Conservation (phyloP, 2,888 invertebrate genomes). For the Andrena praecox region DNA sequence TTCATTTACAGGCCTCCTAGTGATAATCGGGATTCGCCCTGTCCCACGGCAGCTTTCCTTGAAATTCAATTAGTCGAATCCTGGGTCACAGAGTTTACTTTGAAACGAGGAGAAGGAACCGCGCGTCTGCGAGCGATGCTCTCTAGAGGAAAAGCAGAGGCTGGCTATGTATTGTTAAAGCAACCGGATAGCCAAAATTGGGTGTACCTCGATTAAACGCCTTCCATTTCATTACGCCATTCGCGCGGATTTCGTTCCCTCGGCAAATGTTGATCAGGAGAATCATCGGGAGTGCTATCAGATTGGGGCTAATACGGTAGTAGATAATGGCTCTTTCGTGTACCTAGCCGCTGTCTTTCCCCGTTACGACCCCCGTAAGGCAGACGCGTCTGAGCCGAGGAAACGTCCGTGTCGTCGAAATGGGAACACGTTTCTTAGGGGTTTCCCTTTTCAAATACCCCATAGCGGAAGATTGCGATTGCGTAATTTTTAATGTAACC, state of each 20-base stretch:
- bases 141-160: neutral
- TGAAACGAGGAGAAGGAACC: neutral
- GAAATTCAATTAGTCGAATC: neutral
- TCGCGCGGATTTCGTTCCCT: conserved; percentile 52
- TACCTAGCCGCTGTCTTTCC: conserved; percentile 57
- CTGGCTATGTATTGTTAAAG: neutral
- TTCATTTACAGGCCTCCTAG: neutral
- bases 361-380: conserved; percentile 50
- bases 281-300: conserved; percentile 77
- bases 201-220: conserved; percentile 28
- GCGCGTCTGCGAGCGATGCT: neutral
- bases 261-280: conserved; percentile 74
- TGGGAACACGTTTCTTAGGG: conserved; percentile 5
- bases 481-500: neutral
- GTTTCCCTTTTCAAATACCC: neutral
- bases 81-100: neutral
- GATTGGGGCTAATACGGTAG: conserved; percentile 76
- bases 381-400: neutral
- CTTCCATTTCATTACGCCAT: neutral
- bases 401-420: conserved; percentile 23
- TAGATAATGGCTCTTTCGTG: conserved; percentile 69
- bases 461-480: neutral
- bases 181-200: neutral
- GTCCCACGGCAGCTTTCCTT: neutral
- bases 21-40: neutral